Base-by-base conservation (phyloP, 2,888 invertebrate genomes). In the Ommatoiulus sabulosus region DNA sequence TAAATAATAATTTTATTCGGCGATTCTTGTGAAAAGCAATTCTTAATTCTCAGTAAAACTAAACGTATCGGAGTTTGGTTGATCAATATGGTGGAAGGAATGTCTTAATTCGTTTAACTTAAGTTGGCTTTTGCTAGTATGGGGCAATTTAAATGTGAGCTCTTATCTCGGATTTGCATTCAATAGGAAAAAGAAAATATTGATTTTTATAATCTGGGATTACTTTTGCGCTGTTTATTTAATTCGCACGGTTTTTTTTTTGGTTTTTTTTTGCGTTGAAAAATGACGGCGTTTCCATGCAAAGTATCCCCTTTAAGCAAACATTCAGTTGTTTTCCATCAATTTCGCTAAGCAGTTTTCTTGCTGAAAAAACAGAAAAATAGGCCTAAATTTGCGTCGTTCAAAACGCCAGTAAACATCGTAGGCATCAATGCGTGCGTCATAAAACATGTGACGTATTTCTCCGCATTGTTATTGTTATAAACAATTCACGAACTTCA, bases 341-440 rank as follows among this genome's bases (percentile, higher is more conserved):
- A 72, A 72, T 72, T 72, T 72, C 72, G 24, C 72, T 72, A 72
- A 72, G 72, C 72, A 72, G 72, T 72, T 72, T 72, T 72, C 72
- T 72, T 72, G 7, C 72, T 8, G 72, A 72, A 72, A n/a, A 52
- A 24, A 72, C 20, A 24, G 24, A 72, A 20, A 48, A 10, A 20
- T 72, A 72, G 72, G 72, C 72, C 72, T 72, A 72, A 24, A 72
- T 24, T 24, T n/a, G 24, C 12, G 24, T 8, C 12, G 24, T 63
- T 63, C 63, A 63, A n/a, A 63, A 20, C 63, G 20, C 6, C 20
- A 63, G 72, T 72, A 72, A 72, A 72, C 72, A 72, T 24, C 24
- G 72, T 24, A 24, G 72, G 72, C 72, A 72, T 72, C 72, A 72
- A 72, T 72, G 72, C 72, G 72, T 72, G 72, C 72, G 72, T 72